Percentiles rank a stretch among this genome's conserved stretches.
These are phyloP conservation scores for Glandiceps talaboti DNA, from an alignment of 53 echinoderm and acorn worm species.

Conservation along the genomic window DNA sequence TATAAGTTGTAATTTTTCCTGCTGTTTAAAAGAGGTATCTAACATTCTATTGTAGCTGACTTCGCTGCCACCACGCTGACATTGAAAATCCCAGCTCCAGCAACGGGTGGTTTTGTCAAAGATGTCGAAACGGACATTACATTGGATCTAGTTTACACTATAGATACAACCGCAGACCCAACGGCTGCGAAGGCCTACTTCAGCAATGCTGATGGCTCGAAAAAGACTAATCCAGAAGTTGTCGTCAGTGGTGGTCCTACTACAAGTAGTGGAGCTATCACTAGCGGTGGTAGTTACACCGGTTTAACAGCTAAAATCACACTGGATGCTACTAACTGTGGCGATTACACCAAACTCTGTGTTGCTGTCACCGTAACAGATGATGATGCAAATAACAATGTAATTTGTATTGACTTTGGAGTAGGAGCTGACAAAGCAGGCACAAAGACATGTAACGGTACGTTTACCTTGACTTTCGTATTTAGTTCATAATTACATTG, in stretches of 20 bases:
- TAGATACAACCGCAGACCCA: neutral
- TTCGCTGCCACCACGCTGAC: neutral
- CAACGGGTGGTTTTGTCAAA: neutral
- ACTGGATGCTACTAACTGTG: neutral
- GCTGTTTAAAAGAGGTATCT: no score
- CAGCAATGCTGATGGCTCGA: neutral
- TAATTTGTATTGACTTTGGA: neutral
- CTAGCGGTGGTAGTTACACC: neutral
- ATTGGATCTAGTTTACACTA: neutral
- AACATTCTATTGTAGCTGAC: no score
- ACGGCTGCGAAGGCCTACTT: neutral
- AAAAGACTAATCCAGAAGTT: neutral
- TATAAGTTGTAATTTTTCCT: no score
- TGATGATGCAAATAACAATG: neutral
- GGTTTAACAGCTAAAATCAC: neutral
- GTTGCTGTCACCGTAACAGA: neutral
- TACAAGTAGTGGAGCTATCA: neutral
- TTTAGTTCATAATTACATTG: no score
- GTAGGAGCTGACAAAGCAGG: neutral
- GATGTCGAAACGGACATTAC: neutral
- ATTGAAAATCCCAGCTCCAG: neutral
- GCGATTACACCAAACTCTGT: neutral
- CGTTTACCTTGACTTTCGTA: no score
- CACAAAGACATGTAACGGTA: no score
- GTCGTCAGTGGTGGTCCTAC: neutral